These are phyloP conservation scores for Melozone crissalis DNA, from an alignment of 2,113 vertebrate genomes.

Conservation along the genomic window DNA sequence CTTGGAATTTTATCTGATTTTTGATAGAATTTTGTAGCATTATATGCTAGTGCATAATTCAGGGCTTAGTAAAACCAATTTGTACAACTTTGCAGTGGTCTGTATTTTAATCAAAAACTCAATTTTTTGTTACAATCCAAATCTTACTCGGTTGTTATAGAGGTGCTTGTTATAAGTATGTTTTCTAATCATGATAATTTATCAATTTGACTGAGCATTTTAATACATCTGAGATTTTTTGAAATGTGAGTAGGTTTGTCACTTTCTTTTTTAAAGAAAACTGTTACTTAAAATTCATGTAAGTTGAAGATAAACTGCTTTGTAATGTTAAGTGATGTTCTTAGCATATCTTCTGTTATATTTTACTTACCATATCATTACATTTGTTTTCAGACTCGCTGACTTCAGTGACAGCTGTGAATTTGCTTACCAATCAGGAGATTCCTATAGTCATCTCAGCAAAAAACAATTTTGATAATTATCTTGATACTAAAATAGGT, in stretches of 20 bases:
- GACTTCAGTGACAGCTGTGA: slow-evolving; percentile 84
- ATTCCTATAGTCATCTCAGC: slow-evolving; percentile 87
- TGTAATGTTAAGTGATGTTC: not conserved
- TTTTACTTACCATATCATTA: not conserved
- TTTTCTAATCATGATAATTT: not conserved
- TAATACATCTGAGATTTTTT: not conserved
- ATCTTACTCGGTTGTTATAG: not conserved
- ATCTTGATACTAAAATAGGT: slow-evolving; percentile 90
- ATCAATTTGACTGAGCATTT: not conserved
- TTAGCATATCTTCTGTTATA: not conserved
- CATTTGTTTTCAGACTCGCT: slow-evolving; percentile 82
- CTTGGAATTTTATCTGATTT: not conserved
- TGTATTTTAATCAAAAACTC: not conserved
- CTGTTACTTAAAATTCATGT: not conserved
- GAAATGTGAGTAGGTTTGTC: not conserved
- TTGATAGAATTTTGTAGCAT: not conserved
- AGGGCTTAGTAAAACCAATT: not conserved
- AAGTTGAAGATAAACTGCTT: not conserved
- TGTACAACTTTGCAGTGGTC: not conserved
- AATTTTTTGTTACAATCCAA: not conserved
- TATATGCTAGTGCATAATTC: not conserved
- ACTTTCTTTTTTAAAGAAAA: not conserved
- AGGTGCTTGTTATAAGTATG: not conserved
- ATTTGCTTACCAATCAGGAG: slow-evolving; percentile 86
- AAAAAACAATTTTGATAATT: slow-evolving; percentile 78